phyloP scores from a whole-genome alignment of 2,113 vertebrate species.

The Ailurus styani region DNA sequence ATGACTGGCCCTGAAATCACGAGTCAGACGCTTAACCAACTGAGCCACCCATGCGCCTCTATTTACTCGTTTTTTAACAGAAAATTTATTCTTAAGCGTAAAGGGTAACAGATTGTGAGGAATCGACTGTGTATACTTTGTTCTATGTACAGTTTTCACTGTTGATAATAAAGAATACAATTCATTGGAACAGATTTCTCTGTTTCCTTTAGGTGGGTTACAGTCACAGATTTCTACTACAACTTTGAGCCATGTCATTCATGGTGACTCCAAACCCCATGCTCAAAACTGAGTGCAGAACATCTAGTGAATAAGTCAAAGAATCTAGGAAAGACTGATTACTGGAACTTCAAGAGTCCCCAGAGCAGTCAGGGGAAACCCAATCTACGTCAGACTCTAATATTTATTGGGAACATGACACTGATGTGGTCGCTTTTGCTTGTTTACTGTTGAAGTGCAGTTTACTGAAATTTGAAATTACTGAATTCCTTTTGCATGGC shows the following conservation, averaged over 20 bases:
- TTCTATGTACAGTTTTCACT: slow-evolving; percentile 34
- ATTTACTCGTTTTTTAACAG: slow-evolving; percentile 50
- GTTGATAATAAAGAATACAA: slow-evolving; percentile 40
- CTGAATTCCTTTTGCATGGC: slow-evolving; percentile 55
- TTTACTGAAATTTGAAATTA: slow-evolving; percentile 75
- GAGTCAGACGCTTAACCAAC: background rate
- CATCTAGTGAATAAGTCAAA: slow-evolving; percentile 61
- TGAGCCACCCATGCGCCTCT: background rate
- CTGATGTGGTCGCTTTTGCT: slow-evolving; percentile 70
- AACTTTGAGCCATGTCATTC: background rate
- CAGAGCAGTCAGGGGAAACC: slow-evolving; percentile 72
- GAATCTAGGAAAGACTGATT: slow-evolving; percentile 48
- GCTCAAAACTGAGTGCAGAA: background rate
- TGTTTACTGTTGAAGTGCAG: slow-evolving; percentile 76
- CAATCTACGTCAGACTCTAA: slow-evolving; percentile 79
- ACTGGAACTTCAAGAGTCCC: slow-evolving; percentile 59
- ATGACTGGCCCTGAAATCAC: background rate
- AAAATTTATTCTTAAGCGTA: slow-evolving; percentile 42
- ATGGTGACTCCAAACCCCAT: slow-evolving; percentile 18
- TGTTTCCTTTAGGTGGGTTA: slow-evolving; percentile 11
- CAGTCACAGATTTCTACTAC: slow-evolving; percentile 21
- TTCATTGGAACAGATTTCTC: background rate
- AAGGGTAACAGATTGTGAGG: background rate
- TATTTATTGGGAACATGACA: slow-evolving; percentile 81
- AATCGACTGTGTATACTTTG: background rate